A percentile compares a stretch with the other conserved stretches of the same genome.
These are phyloP conservation scores for Cheilosia vernalis DNA, from an alignment of 2,888 invertebrate species.

Conservation along the genomic window DNA sequence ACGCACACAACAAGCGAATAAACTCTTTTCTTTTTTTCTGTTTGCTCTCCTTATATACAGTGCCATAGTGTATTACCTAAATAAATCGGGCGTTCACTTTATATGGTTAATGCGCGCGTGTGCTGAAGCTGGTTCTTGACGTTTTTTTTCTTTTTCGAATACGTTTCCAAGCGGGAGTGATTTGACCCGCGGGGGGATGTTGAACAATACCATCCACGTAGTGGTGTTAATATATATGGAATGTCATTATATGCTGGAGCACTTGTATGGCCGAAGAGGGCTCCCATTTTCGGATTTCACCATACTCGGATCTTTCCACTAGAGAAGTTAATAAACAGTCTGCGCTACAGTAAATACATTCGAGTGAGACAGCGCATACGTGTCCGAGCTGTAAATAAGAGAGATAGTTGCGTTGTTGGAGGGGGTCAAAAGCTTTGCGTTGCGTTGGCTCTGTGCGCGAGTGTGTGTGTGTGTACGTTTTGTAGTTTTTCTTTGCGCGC, in stretches of 20 bases:
- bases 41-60: constrained; percentile 37
- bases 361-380: constrained; percentile 51
- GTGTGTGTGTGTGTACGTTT: constrained; percentile 31
- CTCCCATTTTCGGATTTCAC: constrained; percentile 71
- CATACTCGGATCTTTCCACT: constrained; percentile 19
- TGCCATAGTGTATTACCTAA: constrained; percentile 63
- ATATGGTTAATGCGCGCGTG: constrained; percentile 74
- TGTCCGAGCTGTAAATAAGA: background rate
- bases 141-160: constrained; percentile 18
- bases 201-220: constrained; percentile 18
- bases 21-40: constrained; percentile 30
- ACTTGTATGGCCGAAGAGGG: constrained; percentile 44
- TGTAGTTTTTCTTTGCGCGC: constrained; percentile 72
- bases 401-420: constrained; percentile 46
- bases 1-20: constrained; percentile 21
- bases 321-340: constrained; percentile 69
- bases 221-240: constrained; percentile 48
- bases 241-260: constrained; percentile 52
- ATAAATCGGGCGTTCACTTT: constrained; percentile 76
- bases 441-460: constrained; percentile 11
- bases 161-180: constrained; percentile 58
- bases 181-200: constrained; percentile 54
- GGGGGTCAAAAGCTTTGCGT: constrained; percentile 40
- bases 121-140: constrained; percentile 63
- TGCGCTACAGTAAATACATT: constrained; percentile 50